Evolutionary conservation across 2,888 invertebrate genomes (phyloP).

Genomic region (Coecobrya sp.): DNA sequence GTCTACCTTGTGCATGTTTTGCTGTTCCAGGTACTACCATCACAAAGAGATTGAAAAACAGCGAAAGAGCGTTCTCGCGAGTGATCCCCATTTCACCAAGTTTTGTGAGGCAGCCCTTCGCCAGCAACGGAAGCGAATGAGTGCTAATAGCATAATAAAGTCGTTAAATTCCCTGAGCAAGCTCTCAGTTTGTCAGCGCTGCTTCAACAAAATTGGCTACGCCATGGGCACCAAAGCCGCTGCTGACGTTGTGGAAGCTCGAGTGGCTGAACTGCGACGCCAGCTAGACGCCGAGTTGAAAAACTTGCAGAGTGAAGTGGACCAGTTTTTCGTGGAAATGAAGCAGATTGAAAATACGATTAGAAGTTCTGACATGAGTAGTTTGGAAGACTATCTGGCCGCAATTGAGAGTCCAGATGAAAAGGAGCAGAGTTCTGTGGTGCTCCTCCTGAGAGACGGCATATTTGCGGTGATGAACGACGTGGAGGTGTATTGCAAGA

Average conservation of each 20-base stretch:
- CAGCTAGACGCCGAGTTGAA: slow-evolving; percentile 25
- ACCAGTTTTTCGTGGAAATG: slow-evolving; percentile 34
- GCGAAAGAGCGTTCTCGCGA: neutral
- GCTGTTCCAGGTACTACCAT: neutral
- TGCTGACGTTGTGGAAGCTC: neutral
- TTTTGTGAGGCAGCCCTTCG: slow-evolving; percentile 35
- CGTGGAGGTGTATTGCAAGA: neutral
- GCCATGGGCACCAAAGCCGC: slow-evolving; percentile 23
- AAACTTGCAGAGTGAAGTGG: slow-evolving; percentile 11
- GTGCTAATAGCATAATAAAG: slow-evolving; percentile 7
- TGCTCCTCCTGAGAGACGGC: neutral
- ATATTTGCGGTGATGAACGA: slow-evolving; percentile 38
- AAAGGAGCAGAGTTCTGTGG: slow-evolving; percentile 12
- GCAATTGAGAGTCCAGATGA: neutral
- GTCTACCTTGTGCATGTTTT: slow-evolving; percentile 27
- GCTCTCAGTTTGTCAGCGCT: neutral
- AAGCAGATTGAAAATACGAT: slow-evolving; percentile 12
- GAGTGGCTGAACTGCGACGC: neutral
- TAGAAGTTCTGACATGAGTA: neutral
- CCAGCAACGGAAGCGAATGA: slow-evolving; percentile 27
- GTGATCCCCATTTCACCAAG: neutral
- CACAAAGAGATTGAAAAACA: slow-evolving; percentile 3
- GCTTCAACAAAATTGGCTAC: slow-evolving; percentile 37
- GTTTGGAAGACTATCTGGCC: slow-evolving; percentile 16
- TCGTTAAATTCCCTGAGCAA: neutral